phyloP scores from a whole-genome alignment of 2,113 vertebrate species.

The Amphilophus citrinellus region DNA sequence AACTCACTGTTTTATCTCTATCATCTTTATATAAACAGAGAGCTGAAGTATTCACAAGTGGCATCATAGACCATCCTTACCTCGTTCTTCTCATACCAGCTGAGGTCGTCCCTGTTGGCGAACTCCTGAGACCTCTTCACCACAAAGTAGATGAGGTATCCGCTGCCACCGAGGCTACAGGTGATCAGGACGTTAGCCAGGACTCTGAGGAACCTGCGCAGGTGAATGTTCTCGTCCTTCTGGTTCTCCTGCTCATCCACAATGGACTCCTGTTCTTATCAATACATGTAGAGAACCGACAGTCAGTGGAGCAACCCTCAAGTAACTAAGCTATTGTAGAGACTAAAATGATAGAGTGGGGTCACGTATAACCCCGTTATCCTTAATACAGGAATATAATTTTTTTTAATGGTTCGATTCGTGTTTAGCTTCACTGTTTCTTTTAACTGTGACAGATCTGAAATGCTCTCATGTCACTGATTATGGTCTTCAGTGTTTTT shows the following conservation, averaged over 20 bases:
- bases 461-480: slow-evolving; percentile 3
- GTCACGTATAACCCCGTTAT: background rate
- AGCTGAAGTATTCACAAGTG: background rate
- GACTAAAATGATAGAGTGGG: background rate
- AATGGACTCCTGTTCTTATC: slow-evolving; percentile 90
- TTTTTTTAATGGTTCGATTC: background rate
- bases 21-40: background rate
- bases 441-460: background rate
- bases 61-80: slow-evolving; percentile 73
- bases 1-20: background rate
- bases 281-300: background rate
- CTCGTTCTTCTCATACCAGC: slow-evolving; percentile 99
- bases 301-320: background rate
- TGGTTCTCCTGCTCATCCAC: slow-evolving; percentile 98
- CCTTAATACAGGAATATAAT: background rate
- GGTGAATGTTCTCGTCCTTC: slow-evolving; percentile 96
- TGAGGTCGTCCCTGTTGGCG: slow-evolving; percentile 87
- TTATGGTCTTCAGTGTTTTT: background rate
- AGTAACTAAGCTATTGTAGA: background rate
- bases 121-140: slow-evolving; percentile 97
- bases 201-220: slow-evolving; percentile 93
- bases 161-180: slow-evolving; percentile 95
- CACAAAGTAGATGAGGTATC: slow-evolving; percentile 98
- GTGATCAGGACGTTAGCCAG: slow-evolving; percentile 93
- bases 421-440: background rate